These are phyloP conservation scores for Rhabditoides inermis DNA, from an alignment of 2,888 invertebrate genomes.

Conservation along the genomic window DNA sequence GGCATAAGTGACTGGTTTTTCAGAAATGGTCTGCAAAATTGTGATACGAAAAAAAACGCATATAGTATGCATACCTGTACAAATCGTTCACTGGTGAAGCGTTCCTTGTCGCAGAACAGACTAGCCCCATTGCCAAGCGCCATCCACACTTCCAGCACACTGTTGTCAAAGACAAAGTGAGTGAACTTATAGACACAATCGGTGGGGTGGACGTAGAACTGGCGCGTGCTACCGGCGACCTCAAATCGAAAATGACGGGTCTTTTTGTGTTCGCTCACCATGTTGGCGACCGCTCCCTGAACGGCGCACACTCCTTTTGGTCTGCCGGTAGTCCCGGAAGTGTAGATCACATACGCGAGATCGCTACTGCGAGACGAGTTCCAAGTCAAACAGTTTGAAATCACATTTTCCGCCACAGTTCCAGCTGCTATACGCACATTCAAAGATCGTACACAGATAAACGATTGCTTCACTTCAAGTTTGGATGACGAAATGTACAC, in stretches of 20 bases:
- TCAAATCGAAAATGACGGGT: too few relatives aligned
- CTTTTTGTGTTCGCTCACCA: too few relatives aligned
- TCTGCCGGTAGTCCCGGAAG: constrained; percentile 49
- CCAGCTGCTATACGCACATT: too few relatives aligned
- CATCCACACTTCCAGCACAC: constrained; percentile 37
- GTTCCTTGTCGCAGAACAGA: constrained; percentile 13
- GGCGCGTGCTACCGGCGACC: constrained; percentile 11
- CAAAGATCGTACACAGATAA: too few relatives aligned
- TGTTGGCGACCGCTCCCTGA: constrained; percentile 26
- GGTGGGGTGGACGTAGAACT: constrained; percentile 8
- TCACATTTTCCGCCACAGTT: too few relatives aligned
- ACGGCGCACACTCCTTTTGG: constrained; percentile 40
- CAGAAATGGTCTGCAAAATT: too few relatives aligned
- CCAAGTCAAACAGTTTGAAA: constrained; percentile 53
- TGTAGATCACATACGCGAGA: constrained; percentile 41
- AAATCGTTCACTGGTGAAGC: constrained; percentile 24
- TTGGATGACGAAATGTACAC: too few relatives aligned
- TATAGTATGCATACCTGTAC: too few relatives aligned
- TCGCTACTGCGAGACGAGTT: constrained; percentile 1
- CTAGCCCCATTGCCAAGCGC: constrained; percentile 22
- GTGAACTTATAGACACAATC: constrained; percentile 26
- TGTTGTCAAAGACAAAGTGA: constrained; percentile 43
- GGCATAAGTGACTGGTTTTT: constrained; percentile 28
- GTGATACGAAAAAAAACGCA: too few relatives aligned
- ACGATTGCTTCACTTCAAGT: too few relatives aligned